phyloP scores from a whole-genome alignment of 1,140 invertebrate genomes.

The Dolichoris vasculosae region DNA sequence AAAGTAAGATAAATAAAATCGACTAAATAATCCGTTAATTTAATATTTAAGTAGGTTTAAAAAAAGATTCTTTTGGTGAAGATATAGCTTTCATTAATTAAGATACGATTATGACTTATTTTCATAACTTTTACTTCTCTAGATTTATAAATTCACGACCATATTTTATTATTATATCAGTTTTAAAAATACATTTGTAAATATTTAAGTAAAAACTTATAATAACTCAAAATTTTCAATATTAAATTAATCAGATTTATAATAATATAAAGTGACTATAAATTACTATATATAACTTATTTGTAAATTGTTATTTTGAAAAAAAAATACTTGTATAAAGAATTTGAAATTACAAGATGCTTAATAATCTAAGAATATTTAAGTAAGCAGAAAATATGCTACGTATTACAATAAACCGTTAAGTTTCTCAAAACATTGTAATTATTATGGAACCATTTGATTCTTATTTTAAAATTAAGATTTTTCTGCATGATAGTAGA shows the following conservation, averaged over 20 bases:
- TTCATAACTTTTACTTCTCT: background rate
- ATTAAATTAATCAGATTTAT: background rate
- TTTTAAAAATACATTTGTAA: background rate
- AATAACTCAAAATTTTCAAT: too few relatives aligned
- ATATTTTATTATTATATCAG: background rate
- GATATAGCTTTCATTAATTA: background rate
- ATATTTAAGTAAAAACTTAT: too few relatives aligned
- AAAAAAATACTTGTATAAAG: background rate
- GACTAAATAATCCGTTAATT: too few relatives aligned
- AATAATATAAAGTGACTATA: background rate
- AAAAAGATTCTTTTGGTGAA: background rate
- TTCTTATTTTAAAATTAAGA: slow-evolving; percentile 29
- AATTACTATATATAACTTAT: background rate
- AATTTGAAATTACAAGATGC: background rate
- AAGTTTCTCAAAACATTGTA: slow-evolving; percentile 22
- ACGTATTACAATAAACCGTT: background rate
- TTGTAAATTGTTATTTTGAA: background rate
- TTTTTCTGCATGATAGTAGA: background rate
- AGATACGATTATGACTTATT: background rate
- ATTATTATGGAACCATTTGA: background rate
- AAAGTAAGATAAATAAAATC: background rate
- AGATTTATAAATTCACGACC: background rate
- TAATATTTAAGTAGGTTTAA: background rate
- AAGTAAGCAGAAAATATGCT: slow-evolving; percentile 33
- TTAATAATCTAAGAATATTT: slow-evolving; percentile 9